Evolutionary conservation across 2,797 vertebrate genomes (phyloP).

Genomic region (Alcedo quadribrachys): DNA sequence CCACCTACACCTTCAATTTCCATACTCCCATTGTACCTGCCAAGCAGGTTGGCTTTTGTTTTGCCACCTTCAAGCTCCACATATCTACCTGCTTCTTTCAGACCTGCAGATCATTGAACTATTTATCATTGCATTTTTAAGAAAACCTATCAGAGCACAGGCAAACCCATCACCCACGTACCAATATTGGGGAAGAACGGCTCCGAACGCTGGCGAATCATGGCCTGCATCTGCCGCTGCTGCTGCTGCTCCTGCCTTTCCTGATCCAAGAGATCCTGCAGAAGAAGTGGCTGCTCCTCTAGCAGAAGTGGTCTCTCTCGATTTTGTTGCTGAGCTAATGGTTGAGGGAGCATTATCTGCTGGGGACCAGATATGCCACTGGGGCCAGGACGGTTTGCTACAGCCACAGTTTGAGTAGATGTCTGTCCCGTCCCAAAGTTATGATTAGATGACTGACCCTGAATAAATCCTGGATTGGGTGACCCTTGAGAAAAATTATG

Average conservation of each 20-base stretch:
- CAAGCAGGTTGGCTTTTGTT: not conserved
- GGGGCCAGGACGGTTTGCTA: constrained; percentile 78
- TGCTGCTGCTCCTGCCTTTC: constrained; percentile 98
- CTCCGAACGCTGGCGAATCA: constrained; percentile 97
- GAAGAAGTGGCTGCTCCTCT: constrained; percentile 94
- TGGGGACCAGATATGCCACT: constrained; percentile 80
- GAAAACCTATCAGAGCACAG: not conserved
- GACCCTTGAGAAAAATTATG: constrained; percentile 79
- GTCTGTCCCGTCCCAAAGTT: constrained; percentile 83
- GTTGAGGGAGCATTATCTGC: constrained; percentile 82
- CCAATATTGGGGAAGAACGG: constrained; percentile 98
- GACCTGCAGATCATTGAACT: not conserved
- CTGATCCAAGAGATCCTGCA: constrained; percentile 97
- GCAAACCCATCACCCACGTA: constrained; percentile 67
- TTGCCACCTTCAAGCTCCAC: not conserved
- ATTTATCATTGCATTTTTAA: not conserved
- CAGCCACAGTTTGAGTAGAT: constrained; percentile 73
- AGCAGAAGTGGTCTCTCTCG: constrained; percentile 91
- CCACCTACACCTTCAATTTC: not conserved
- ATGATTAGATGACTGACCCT: constrained; percentile 76
- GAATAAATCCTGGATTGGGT: constrained; percentile 78
- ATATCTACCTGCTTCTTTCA: not conserved
- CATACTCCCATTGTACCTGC: not conserved
- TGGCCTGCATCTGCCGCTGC: constrained; percentile 98
- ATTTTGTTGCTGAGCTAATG: constrained; percentile 80